phyloP scores from a whole-genome alignment of 1,140 invertebrate species.

The Papilio aristodemus region DNA sequence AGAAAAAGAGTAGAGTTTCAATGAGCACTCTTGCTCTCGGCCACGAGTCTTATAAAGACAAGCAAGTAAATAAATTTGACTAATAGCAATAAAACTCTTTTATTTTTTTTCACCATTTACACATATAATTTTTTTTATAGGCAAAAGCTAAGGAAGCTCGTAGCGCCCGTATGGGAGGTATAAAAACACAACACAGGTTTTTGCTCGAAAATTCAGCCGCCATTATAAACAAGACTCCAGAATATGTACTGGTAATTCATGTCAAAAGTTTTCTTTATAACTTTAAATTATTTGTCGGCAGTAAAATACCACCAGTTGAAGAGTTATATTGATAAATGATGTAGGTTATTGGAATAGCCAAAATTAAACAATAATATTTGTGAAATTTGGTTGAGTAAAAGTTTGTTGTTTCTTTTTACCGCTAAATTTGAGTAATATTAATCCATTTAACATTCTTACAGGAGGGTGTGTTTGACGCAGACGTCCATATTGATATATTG shows the following conservation, averaged over 20 bases:
- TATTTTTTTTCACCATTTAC: slow-evolving; percentile 27
- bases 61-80: slow-evolving; percentile 67
- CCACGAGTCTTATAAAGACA: slow-evolving; percentile 74
- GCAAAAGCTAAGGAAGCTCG: slow-evolving; percentile 80
- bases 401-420: background rate
- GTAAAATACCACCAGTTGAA: too few species aligned
- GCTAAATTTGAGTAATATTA: background rate
- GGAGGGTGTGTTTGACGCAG: slow-evolving; percentile 84
- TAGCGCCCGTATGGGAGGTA: slow-evolving; percentile 68
- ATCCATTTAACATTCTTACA: slow-evolving; percentile 42
- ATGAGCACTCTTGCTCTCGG: slow-evolving; percentile 67
- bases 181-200: slow-evolving; percentile 82
- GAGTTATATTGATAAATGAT: background rate
- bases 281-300: background rate
- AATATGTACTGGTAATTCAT: slow-evolving; percentile 80
- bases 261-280: slow-evolving; percentile 21
- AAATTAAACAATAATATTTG: too few species aligned
- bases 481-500: slow-evolving; percentile 81
- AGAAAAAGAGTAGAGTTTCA: slow-evolving; percentile 67
- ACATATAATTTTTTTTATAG: slow-evolving; percentile 51
- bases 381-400: background rate
- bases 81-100: slow-evolving; percentile 39
- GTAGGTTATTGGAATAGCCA: background rate
- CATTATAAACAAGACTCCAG: slow-evolving; percentile 79
- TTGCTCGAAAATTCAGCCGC: slow-evolving; percentile 84